Conservation (phyloP, 2,113 vertebrate species). For the Entelurus aequoreus region DNA sequence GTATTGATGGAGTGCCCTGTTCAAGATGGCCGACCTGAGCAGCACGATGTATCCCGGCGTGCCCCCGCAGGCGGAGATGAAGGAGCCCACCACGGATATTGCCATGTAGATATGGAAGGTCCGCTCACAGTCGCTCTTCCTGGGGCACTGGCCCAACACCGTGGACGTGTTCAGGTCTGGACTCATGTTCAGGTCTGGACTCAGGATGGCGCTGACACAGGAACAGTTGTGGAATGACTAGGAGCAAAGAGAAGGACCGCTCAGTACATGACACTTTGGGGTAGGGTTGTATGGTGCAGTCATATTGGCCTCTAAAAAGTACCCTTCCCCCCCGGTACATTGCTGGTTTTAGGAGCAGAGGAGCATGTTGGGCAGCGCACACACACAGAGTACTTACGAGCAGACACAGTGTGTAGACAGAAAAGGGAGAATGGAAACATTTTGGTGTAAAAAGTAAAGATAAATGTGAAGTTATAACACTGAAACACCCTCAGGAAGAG, state of each 20-base stretch:
- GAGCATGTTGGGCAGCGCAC: too few relatives aligned
- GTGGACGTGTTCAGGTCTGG: constrained; percentile 68
- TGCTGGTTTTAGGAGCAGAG: too few relatives aligned
- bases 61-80: constrained; percentile 66
- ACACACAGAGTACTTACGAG: too few relatives aligned
- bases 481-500: too few relatives aligned
- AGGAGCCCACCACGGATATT: constrained; percentile 65
- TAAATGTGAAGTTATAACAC: too few relatives aligned
- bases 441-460: too few relatives aligned
- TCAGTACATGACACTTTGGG: too few relatives aligned
- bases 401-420: too few relatives aligned
- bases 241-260: not conserved
- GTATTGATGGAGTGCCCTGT: not conserved
- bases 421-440: too few relatives aligned
- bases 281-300: too few relatives aligned
- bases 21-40: constrained; percentile 72
- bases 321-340: too few relatives aligned
- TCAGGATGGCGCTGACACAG: constrained; percentile 62
- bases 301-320: too few relatives aligned
- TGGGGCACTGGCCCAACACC: constrained; percentile 79
- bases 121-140: constrained; percentile 59
- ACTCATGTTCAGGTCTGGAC: constrained; percentile 50
- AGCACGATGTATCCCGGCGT: constrained; percentile 74
- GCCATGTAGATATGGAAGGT: constrained; percentile 76
- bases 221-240: constrained; percentile 87